phyloP scores from a whole-genome alignment of 2,113 vertebrate species.

The Otocyon megalotis region DNA sequence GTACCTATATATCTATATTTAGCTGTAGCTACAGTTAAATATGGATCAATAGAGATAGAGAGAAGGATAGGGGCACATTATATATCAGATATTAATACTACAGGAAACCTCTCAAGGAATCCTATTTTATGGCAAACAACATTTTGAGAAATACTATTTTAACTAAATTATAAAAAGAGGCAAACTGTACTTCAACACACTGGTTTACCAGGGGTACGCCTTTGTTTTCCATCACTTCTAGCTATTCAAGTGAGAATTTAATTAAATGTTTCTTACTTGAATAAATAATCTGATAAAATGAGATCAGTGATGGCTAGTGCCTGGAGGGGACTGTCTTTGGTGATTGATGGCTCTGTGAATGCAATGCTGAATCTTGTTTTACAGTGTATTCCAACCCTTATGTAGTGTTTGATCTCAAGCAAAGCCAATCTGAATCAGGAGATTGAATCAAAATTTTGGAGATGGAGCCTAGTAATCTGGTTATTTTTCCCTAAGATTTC shows the following conservation, averaged over 20 bases:
- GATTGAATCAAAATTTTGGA: neutral
- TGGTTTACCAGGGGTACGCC: neutral
- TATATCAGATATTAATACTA: neutral
- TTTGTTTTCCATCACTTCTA: slow-evolving; percentile 54
- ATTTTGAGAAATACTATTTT: slow-evolving; percentile 30
- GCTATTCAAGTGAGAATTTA: slow-evolving; percentile 74
- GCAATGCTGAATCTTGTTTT: neutral
- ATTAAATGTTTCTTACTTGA: slow-evolving; percentile 74
- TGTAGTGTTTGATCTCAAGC: neutral
- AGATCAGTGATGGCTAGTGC: neutral
- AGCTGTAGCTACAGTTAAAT: neutral
- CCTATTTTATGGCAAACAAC: neutral
- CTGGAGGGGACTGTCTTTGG: slow-evolving; percentile 21
- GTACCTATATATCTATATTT: neutral
- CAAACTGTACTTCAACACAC: neutral
- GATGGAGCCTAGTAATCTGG: neutral
- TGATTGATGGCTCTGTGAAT: slow-evolving; percentile 36
- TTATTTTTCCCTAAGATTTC: neutral
- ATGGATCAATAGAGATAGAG: neutral
- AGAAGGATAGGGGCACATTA: neutral
- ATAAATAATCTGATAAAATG: slow-evolving; percentile 70
- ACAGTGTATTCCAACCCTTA: neutral
- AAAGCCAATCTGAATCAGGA: neutral
- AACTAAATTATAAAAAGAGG: neutral
- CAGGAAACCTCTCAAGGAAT: neutral